phyloP scores from a whole-genome alignment of 2,113 vertebrate genomes.

The Elephas maximus region DNA sequence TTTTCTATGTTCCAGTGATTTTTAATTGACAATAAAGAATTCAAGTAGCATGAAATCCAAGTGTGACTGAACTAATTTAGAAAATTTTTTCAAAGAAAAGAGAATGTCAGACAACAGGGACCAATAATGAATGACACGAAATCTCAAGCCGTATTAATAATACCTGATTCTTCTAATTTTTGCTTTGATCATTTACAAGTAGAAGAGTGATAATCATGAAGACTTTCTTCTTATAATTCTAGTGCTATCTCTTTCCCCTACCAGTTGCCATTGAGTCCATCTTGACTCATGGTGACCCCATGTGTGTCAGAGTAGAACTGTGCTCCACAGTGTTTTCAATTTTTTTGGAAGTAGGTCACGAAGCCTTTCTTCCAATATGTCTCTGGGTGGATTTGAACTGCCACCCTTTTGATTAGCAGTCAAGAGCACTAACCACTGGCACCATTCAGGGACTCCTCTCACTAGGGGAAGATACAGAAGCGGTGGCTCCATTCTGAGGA shows the following conservation, averaged over 20 bases:
- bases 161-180: conserved; percentile 2
- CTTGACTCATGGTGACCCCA: too few relatives aligned
- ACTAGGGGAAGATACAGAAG: not conserved
- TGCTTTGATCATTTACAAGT: not conserved
- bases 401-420: not conserved
- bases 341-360: not conserved
- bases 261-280: too few relatives aligned
- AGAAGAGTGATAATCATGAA: not conserved
- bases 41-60: not conserved
- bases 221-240: not conserved
- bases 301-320: too few relatives aligned
- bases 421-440: not conserved
- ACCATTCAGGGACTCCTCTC: not conserved
- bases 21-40: conserved; percentile 6
- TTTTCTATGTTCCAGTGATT: not conserved
- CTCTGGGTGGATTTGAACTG: not conserved
- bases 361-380: not conserved
- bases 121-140: not conserved
- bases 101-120: not conserved
- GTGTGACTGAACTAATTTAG: not conserved
- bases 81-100: not conserved
- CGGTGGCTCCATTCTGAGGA: not conserved
- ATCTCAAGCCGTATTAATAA: not conserved
- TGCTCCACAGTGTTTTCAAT: too few relatives aligned
- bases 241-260: not conserved